Evolutionary conservation across 92 coral and sea anemone species (phyloP).

Genomic region (Porites divaricata): DNA sequence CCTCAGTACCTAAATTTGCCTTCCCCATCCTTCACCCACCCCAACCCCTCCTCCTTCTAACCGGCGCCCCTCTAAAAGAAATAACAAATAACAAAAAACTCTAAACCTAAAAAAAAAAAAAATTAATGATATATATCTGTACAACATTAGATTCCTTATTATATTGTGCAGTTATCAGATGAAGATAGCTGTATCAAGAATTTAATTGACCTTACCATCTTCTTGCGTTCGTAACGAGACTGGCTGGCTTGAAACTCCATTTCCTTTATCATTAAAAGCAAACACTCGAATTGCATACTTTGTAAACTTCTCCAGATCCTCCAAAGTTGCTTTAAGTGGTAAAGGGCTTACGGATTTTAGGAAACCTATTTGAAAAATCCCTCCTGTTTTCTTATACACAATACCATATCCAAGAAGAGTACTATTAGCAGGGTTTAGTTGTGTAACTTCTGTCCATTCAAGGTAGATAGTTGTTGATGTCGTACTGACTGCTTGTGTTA

Average conservation of each 20-base stretch:
- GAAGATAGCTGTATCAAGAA: slow-evolving; percentile 4
- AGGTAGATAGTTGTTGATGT: slow-evolving; percentile 5
- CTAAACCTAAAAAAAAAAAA: too few relatives aligned
- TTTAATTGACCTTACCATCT: slow-evolving; percentile 53
- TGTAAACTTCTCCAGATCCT: slow-evolving; percentile 51
- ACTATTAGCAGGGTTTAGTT: background rate
- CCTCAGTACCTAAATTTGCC: too few relatives aligned
- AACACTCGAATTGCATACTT: slow-evolving; percentile 54
- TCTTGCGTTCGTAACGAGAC: slow-evolving; percentile 50
- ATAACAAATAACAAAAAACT: too few relatives aligned
- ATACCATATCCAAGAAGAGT: slow-evolving; percentile 12
- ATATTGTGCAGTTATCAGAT: background rate
- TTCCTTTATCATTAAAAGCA: slow-evolving; percentile 59
- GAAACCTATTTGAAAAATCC: background rate
- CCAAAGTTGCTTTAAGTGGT: background rate
- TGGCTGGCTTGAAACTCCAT: slow-evolving; percentile 51
- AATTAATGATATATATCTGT: too few relatives aligned
- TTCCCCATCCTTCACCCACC: too few relatives aligned
- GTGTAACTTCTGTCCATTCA: slow-evolving; percentile 7
- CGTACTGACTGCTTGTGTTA: background rate
- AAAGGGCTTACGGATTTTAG: slow-evolving; percentile 22
- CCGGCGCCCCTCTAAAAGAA: too few relatives aligned
- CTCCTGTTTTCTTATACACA: slow-evolving; percentile 6
- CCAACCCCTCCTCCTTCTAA: too few relatives aligned
- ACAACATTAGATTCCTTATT: too few relatives aligned